Base-by-base conservation (phyloP, 37 sponge, comb jelly and placozoan genomes). In the Cladorhizidae sp. region DNA sequence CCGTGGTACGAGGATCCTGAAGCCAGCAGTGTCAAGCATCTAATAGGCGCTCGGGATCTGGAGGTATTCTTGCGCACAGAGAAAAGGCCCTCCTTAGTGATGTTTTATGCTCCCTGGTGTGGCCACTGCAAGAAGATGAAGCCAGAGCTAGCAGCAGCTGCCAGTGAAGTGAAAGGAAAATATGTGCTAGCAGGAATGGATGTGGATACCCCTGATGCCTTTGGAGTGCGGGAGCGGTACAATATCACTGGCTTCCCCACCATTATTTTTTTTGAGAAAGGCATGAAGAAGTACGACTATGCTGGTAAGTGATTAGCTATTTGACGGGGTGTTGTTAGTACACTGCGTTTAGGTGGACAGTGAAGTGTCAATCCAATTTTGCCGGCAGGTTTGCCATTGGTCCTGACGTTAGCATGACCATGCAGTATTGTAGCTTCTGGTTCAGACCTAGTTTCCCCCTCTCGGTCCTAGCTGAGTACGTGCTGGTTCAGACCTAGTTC, bases 31-130 rank as follows among this genome's bases (percentile, higher is more conserved):
- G 97, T 97, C 51, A 20, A 68, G 7, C 97, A 97, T 72, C 38
- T 97, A 14, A 90, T 89, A 40, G 64, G 74, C 1, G 45, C 77
- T 1, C 68, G 56, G 1, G 86, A 87, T 64, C 82, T 92, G 25
- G 64, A 76, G 31, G 76, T 75, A 43, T 39, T 94, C 21, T 71
- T 97, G n/a, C 58, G 55, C 9, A 94, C 86, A 35, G 84, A 87
- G 70, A 89, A 86, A 55, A 85, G 84, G 42, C 98, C 98, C 0
- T 59, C 92, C 23, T 54, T 97, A 73, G 50, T 81, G 21, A 94
- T 97, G 95, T 94, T 94, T 76, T 97, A 97, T 80, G 98, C 95
- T 50, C 98, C 98, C 0, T 97, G 98, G 98, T 97, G 98, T 75
- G 95, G 98, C 7, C 90, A 93, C 36, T 97, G 98, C 72, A 94